Evolutionary conservation across 2,113 vertebrate species (phyloP).

Genomic region (Accipiter virgatus): DNA sequence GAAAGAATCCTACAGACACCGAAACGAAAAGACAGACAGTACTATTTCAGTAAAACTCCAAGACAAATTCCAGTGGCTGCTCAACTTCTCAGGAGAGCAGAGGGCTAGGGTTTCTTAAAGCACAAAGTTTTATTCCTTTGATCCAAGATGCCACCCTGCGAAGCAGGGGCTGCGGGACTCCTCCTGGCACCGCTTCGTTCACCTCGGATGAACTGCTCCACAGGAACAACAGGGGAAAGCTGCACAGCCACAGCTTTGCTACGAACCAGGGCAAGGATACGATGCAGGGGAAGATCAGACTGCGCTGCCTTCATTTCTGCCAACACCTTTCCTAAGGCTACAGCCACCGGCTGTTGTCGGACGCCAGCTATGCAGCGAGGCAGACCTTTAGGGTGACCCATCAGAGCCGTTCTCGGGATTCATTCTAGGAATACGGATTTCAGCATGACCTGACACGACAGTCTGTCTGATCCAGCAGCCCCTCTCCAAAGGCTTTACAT

Average conservation of each 20-base stretch:
- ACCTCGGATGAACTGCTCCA: not conserved
- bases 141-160: not conserved
- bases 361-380: not conserved
- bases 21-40: not conserved
- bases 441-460: not conserved
- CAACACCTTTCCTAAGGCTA: not conserved
- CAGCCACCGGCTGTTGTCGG: not conserved
- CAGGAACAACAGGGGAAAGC: not conserved
- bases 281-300: not conserved
- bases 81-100: not conserved
- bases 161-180: not conserved
- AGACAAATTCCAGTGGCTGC: not conserved
- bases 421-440: not conserved
- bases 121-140: not conserved
- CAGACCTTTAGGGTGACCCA: not conserved
- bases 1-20: not conserved
- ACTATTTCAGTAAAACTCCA: not conserved
- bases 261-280: not conserved
- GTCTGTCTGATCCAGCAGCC: not conserved
- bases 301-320: not conserved
- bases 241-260: not conserved
- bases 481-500: not conserved
- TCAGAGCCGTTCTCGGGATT: rapidly evolving
- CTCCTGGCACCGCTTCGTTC: not conserved
- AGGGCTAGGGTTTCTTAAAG: not conserved